Base-by-base conservation (phyloP, 2,113 vertebrate species). In the Theropithecus gelada region DNA sequence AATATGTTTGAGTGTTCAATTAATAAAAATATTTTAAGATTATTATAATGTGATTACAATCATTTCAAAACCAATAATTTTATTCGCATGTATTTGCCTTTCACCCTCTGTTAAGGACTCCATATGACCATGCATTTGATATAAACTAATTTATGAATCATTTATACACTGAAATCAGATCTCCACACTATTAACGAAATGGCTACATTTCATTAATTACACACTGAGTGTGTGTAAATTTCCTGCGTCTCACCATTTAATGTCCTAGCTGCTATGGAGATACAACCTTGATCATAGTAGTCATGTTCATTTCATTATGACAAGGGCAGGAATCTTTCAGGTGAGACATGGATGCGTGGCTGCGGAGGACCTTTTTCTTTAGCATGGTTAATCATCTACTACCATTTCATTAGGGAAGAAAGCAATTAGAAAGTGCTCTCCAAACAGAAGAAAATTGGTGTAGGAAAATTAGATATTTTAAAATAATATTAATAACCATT, bases 401-500 rank as follows among this genome's bases (percentile, higher is more conserved):
- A 81, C 35, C 43, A 88, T 23, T 61, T 9, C 9, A 4, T 13
- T 64, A 75, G 27, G 5, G 5, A 86, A 64, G 12, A 90, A 75
- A 61, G 5, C n/a, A 87, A 90, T 83, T 22, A 84, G 20, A 76
- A 3, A 61, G 0, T 25, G 1, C 5, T 64, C 5, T 13, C 2
- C 27, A 66, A 75, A 83, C 66, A 45, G 68, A 57, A 35, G 50
- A 30, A 9, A 81, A 88, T 23, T 1, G 16, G 40, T 57, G 0
- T n/a, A 55, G n/a, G 50, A 88, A 79, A 80, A 1, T 23, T 68
- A 38, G 17, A 14, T 1, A 70, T 52, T 94, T 92, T 22, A n/a
- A 93, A 85, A 59, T n/a, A 68, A 75, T 88, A 68, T n/a, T 83
- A 96, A 87, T 61, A 76, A 87, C 35, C 55, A 81, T 96, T 95